These are phyloP conservation scores for Acleris laterana DNA, from an alignment of 2,888 invertebrate genomes.

Conservation along the genomic window DNA sequence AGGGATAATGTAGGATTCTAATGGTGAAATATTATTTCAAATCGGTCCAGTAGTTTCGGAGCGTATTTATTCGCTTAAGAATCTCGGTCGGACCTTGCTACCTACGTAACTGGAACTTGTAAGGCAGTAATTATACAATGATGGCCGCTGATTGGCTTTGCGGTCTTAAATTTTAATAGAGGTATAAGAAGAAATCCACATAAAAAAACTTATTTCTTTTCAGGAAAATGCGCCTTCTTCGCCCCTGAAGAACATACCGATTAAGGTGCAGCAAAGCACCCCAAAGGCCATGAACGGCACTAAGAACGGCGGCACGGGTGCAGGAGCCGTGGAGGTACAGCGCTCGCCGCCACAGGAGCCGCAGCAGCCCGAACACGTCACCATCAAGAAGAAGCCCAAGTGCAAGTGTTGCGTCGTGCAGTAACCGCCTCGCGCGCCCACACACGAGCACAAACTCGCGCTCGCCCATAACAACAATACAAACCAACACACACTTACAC, in stretches of 20 bases:
- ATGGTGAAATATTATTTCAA: no score
- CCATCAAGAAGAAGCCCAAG: conserved; percentile 97
- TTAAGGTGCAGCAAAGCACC: conserved; percentile 64
- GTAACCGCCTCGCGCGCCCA: conserved; percentile 75
- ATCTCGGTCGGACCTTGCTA: no score
- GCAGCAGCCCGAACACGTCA: conserved; percentile 94
- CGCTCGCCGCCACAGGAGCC: conserved; percentile 90
- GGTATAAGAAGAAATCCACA: neutral
- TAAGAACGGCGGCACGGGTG: conserved; percentile 81
- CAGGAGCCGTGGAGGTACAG: conserved; percentile 86
- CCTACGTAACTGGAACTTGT: no score
- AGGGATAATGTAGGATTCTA: no score
- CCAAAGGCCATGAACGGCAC: conserved; percentile 77
- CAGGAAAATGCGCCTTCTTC: conserved; percentile 71
- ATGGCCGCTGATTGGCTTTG: no score
- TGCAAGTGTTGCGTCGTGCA: conserved; percentile 97
- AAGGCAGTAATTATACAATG: no score
- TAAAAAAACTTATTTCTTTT: conserved; percentile 16
- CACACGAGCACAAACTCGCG: conserved; percentile 9
- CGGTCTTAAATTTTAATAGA: no score
- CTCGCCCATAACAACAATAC: no score
- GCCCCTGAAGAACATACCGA: conserved; percentile 67
- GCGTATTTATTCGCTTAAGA: no score
- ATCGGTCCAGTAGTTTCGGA: no score
- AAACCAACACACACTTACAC: no score